Evolutionary conservation across 2,113 vertebrate species (phyloP), one percentile per base, ranked within the genome.

Genomic region (Galbula dea): DNA sequence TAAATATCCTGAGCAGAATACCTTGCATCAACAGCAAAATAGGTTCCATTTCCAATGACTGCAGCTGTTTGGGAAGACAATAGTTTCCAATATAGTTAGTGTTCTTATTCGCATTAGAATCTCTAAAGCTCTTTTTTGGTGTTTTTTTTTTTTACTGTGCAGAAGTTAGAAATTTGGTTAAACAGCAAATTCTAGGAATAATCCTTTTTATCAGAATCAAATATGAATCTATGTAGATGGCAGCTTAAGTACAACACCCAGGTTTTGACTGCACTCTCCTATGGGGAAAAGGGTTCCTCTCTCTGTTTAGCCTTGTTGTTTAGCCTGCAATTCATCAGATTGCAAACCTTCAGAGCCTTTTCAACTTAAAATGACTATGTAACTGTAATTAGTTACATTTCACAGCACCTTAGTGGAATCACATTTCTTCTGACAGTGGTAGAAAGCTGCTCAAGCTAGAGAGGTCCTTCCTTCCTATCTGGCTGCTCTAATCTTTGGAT

Each of bases 21-120:
- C 7, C 1, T 37, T 26, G 98, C 98, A 17, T 95, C 3, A 34
- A 98, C 93, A 8, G 98, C 98, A 97, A 99, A 99, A 89, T 99
- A 99, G 5, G 98, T 98, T 52, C 98, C 98, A 0, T 98, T 97
- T 54, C 98, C 98, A 76, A 74, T 96, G 3, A 0, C 1, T 37
- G 98, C 91, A 96, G 96, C 98, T 99, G 97, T 91, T 81, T 13
- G 36, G 59, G 84, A 81, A 85, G 30, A 84, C 34, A 76, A 75
- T 2, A 2, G 79, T 87, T 76, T 55, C 51, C 88, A 74, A 81
- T 27, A 46, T 0, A 63, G 30, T 74, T 51, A 94, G 34, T 36
- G 19, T 57, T 88, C 27, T 49, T 65, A 58, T 37, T 89, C 12
- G 32, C 16, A 4, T 36, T 27, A 51, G 39, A 91, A 63, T 48